These are phyloP conservation scores for Cydia strobilella DNA, from an alignment of 1,140 invertebrate genomes.

Conservation along the genomic window DNA sequence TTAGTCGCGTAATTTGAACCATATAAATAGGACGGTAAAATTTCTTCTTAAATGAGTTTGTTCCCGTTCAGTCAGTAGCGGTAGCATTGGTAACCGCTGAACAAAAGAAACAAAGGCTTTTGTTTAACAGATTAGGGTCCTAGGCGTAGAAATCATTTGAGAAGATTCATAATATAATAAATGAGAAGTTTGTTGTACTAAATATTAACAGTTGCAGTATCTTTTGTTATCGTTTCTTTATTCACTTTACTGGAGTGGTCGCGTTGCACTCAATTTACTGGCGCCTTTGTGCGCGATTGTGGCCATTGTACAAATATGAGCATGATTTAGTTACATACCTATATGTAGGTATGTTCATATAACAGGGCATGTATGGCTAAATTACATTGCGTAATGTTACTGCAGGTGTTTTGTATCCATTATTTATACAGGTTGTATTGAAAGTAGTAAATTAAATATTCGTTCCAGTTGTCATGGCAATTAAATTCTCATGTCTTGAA, in stretches of 20 bases:
- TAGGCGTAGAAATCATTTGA: too few species aligned
- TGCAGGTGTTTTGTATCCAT: background rate
- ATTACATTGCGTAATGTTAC: background rate
- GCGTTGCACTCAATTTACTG: constrained; percentile 20
- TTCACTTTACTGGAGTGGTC: constrained; percentile 17
- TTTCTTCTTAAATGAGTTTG: too few species aligned
- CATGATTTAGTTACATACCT: constrained; percentile 5
- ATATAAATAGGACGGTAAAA: too few species aligned
- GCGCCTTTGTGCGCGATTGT: constrained; percentile 2
- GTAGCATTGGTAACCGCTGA: too few species aligned
- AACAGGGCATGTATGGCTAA: background rate
- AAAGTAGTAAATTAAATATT: background rate
- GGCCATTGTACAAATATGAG: constrained; percentile 17
- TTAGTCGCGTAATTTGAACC: too few species aligned
- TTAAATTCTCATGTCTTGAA: background rate
- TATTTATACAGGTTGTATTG: background rate
- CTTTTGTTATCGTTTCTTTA: background rate
- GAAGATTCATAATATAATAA: too few species aligned
- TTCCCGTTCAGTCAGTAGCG: too few species aligned
- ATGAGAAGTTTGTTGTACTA: background rate
- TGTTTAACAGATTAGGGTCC: too few species aligned
- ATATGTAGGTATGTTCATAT: background rate
- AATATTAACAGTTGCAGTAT: background rate
- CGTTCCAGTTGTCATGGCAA: background rate
- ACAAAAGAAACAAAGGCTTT: too few species aligned